A percentile compares a stretch with the other conserved stretches of the same genome.
phyloP scores from a whole-genome alignment of 2,113 vertebrate genomes.

The Arenaria interpres region DNA sequence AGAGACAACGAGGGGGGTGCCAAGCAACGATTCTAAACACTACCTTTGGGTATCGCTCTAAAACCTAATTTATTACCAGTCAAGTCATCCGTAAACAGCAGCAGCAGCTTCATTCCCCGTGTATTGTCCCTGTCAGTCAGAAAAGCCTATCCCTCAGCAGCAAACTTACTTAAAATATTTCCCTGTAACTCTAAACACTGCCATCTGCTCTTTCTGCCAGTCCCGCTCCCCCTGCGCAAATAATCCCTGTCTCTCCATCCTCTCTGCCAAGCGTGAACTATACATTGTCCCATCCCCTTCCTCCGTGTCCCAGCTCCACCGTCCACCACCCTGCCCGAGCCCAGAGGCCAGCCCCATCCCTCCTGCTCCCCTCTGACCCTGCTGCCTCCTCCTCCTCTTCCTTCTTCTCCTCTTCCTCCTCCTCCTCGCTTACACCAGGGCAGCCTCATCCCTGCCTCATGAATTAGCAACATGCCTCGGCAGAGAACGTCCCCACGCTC shows the following conservation, averaged over 20 bases:
- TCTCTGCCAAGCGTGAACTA: background rate
- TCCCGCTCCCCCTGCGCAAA: fast-evolving
- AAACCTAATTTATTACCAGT: background rate
- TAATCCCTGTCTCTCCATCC: background rate
- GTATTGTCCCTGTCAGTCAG: background rate
- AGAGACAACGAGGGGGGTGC: background rate
- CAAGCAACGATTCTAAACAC: background rate
- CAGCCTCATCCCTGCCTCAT: background rate
- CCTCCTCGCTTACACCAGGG: background rate
- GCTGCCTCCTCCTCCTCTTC: background rate
- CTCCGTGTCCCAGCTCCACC: background rate
- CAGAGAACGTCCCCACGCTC: background rate
- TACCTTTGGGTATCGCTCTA: background rate
- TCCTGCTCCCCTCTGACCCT: background rate
- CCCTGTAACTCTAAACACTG: background rate
- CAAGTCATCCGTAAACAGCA: background rate
- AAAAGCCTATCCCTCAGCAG: background rate
- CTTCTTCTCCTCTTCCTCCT: background rate
- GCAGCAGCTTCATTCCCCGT: background rate
- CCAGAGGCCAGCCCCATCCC: background rate
- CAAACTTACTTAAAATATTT: background rate
- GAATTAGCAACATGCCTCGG: background rate
- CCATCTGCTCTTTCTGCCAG: background rate
- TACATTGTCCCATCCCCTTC: fast-evolving
- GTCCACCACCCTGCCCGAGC: background rate